Evolutionary conservation across 2,888 invertebrate genomes (phyloP).

Genomic region (Odontomyia ornata): DNA sequence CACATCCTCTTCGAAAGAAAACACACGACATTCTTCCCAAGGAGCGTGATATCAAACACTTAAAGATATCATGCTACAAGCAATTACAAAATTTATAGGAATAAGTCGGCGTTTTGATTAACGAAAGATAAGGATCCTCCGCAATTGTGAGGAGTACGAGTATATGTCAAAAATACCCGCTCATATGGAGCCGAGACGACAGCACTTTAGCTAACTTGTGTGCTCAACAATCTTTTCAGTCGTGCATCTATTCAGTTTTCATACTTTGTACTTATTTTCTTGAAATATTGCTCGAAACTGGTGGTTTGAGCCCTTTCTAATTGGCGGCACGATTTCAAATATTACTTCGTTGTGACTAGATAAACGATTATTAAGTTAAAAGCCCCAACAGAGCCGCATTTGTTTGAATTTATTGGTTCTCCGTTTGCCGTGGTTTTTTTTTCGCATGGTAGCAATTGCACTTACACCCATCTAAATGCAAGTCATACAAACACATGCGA

Average conservation of each 20-base stretch:
- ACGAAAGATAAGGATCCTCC: slow-evolving; percentile 13
- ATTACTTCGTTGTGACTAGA: slow-evolving; percentile 9
- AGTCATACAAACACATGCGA: not conserved
- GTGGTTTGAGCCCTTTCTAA: not conserved
- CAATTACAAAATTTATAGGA: slow-evolving; percentile 36
- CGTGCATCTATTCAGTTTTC: not conserved
- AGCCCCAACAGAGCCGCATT: slow-evolving; percentile 36
- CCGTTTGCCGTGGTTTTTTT: not conserved
- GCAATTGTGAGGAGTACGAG: not conserved
- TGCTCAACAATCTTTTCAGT: not conserved
- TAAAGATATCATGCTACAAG: slow-evolving; percentile 25
- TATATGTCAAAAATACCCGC: not conserved
- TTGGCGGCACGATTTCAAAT: not conserved
- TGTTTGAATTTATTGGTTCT: slow-evolving; percentile 31
- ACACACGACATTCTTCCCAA: not conserved
- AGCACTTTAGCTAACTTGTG: slow-evolving; percentile 16
- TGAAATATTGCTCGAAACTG: not conserved
- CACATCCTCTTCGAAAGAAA: slow-evolving; percentile 28
- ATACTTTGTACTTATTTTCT: not conserved
- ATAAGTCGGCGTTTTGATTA: slow-evolving; percentile 40
- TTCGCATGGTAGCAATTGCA: not conserved
- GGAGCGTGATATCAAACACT: slow-evolving; percentile 29
- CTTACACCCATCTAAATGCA: slow-evolving; percentile 7
- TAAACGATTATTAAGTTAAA: slow-evolving; percentile 41
- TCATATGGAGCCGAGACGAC: not conserved